Evolutionary conservation across 2,888 invertebrate species (phyloP), one percentile per base, ranked within the genome.

Genomic region (Asteroscopus sphinx): DNA sequence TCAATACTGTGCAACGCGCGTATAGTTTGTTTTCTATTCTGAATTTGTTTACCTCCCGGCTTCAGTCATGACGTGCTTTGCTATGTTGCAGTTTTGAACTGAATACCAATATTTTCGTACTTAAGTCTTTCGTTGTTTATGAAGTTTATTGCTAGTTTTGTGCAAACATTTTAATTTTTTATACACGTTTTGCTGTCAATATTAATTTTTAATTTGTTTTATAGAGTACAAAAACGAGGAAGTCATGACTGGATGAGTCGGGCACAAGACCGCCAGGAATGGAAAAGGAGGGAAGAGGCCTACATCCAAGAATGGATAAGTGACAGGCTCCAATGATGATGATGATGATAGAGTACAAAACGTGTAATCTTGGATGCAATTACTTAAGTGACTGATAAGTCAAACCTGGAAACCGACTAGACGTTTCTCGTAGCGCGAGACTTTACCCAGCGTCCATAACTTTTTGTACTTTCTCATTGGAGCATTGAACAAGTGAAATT

Each of bases 1-100:
- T 89, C 88, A 88, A 89, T 89, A 88, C 80, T 76, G 78, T 77
- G 79, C 82, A 81, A 74, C 57, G 80, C 74, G 68, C 75, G 67
- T 68, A 79, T 79, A 80, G 79, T 79, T 80, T 80, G 76, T 79
- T 85, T 85, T 83, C 76, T 76, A 76, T 79, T 82, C 79, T 76
- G 73, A 72, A 79, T 82, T 80, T 79, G 68, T 79, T 77, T 79
- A 71, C 64, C 47, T 60, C 49, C 52, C 47, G 32, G 53, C 56
- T 68, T 71, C 59, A 66, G 49, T 37, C 47, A 47, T 41, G 41
- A 61, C 46, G 58, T 72, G 49, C 64, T 76, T 62, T 68, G 52
- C 47, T 53, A 45, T 51, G 59, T 67, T 61, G 56, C 49, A 63
- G 65, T 69, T 70, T 53, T 61, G 45, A 56, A 49, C 64, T 59